Evolutionary conservation across 2,797 vertebrate genomes (phyloP), one percentile per base, ranked within the genome.

Genomic region (Lutra lutra): DNA sequence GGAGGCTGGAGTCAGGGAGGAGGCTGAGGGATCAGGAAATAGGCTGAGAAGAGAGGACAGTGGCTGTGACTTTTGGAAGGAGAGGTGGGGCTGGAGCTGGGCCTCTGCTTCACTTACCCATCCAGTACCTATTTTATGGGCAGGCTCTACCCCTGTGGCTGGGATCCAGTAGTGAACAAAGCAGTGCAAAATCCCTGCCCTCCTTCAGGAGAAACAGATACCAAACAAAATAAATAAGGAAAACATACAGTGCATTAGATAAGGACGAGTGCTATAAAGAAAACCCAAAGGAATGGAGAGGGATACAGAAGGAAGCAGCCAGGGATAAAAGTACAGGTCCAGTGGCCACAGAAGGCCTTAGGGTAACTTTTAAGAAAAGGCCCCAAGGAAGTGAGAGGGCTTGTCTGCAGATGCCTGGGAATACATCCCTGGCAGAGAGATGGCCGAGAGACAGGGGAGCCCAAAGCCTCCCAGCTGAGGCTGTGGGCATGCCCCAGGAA

Each of bases 191-290:
- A 68, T 56, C 60, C 12, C 77, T 46, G 32, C 32, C 58, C 27
- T 86, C 88, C 48, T 88, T 40, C 35, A 29, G 32, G 18, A 38
- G n/a, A 89, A 87, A 54, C 23, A 88, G 29, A 58, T n/a, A 54
- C 68, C 38, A 56, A n/a, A 60, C 40, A 62, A 77, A 92, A 10
- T 70, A 78, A 64, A 51, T 35, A 83, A 89, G 86, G 77, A 90
- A 91, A 82, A 35, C 17, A 7, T 46, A 25, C 8, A 18, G 29
- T 27, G 15, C 51, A 5, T 68, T 89, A 86, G 15, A 29, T 43
- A 82, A 78, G 14, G 38, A 70, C 21, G 60, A 25, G 3, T 54
- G 86, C 58, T 84, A 35, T 75, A 25, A 86, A 86, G 86, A 60
- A 64, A 91, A 78, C 32, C n/a, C 9, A 27, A 87, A 84, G 51